These are phyloP conservation scores for Drepanosiphum platanoidis DNA, from an alignment of 2,888 invertebrate genomes.

Conservation along the genomic window DNA sequence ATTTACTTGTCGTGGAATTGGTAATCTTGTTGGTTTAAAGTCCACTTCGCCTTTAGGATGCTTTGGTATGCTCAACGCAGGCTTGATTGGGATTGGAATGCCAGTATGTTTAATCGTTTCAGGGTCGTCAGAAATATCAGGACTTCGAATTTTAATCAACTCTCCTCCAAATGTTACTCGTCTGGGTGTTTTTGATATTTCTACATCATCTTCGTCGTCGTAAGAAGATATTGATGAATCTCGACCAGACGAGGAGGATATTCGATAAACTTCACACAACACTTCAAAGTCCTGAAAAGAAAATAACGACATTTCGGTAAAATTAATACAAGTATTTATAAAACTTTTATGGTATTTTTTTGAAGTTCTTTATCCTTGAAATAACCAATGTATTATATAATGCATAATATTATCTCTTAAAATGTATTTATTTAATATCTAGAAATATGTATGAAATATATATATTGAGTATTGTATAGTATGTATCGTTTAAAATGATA, in stretches of 20 bases:
- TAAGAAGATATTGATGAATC: conserved; percentile 62
- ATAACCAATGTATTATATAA: too few species aligned
- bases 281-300: conserved; percentile 70
- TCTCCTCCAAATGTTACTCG: conserved; percentile 89
- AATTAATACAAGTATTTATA: too few species aligned
- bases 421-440: too few species aligned
- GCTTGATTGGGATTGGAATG: conserved; percentile 65
- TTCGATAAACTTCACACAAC: conserved; percentile 72
- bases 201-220: conserved; percentile 64
- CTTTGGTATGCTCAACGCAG: conserved; percentile 66
- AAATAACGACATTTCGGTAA: too few species aligned
- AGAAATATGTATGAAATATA: too few species aligned
- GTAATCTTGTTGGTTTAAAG: conserved; percentile 62
- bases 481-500: too few species aligned
- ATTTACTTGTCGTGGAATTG: conserved; percentile 30
- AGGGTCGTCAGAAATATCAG: conserved; percentile 76
- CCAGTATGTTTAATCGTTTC: conserved; percentile 64
- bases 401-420: too few species aligned
- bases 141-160: conserved; percentile 84
- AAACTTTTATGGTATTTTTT: too few species aligned
- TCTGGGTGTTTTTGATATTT: conserved; percentile 71
- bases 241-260: conserved; percentile 63
- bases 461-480: too few species aligned
- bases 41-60: conserved; percentile 65
- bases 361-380: too few species aligned